phyloP scores from a whole-genome alignment of 1,140 invertebrate genomes.

The Brachionus angularis region DNA sequence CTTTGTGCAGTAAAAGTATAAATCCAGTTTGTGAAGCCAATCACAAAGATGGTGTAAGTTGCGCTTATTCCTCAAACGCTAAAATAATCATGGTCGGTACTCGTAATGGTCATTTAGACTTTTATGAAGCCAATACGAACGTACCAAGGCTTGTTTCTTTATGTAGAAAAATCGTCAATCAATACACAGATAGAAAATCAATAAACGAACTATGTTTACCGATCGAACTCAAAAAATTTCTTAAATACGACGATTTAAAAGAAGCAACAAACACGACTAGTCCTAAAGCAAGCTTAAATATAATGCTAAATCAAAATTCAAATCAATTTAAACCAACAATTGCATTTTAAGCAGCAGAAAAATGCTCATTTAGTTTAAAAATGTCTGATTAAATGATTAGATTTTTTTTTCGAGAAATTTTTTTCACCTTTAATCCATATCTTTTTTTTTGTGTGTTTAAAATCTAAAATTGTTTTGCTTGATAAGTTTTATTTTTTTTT shows the following conservation, averaged over 20 bases:
- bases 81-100: constrained; percentile 27
- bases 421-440: too few species aligned
- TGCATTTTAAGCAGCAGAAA: too few species aligned
- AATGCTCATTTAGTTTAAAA: too few species aligned
- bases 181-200: neutral
- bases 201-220: constrained; percentile 19
- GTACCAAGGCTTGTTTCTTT: neutral
- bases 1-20: constrained; percentile 1
- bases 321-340: constrained; percentile 9
- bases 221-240: constrained; percentile 36
- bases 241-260: constrained; percentile 17
- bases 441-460: too few species aligned
- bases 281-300: constrained; percentile 6
- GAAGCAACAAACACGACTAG: constrained; percentile 1
- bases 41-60: constrained; percentile 18
- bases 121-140: constrained; percentile 2
- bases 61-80: constrained; percentile 19
- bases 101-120: constrained; percentile 9
- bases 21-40: neutral
- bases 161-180: constrained; percentile 33
- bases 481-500: too few species aligned
- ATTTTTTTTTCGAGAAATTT: too few species aligned
- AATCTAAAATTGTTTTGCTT: too few species aligned
- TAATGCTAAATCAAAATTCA: neutral
- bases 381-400: too few species aligned